phyloP scores from a whole-genome alignment of 1,140 invertebrate species.

The Penaeus japonicus region DNA sequence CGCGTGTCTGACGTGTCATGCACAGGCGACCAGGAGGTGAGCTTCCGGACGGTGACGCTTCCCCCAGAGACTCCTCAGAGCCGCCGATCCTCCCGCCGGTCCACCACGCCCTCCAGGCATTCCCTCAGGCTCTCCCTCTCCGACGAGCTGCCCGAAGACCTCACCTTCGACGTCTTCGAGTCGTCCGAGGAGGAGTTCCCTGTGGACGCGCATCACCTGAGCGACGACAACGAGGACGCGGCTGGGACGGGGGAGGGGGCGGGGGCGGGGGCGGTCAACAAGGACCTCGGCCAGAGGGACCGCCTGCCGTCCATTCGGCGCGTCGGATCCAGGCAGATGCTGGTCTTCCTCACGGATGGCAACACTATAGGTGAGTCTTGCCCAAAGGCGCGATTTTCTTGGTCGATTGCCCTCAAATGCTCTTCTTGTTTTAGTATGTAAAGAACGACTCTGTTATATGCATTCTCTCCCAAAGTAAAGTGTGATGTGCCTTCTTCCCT shows the following conservation, averaged over 20 bases:
- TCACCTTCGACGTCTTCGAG: conserved; percentile 53
- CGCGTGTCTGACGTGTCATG: too few relatives aligned
- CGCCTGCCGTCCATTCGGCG: conserved; percentile 52
- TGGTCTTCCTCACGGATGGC: conserved; percentile 59
- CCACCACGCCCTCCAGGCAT: conserved; percentile 28
- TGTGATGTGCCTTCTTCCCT: not conserved
- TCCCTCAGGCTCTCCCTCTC: conserved; percentile 52
- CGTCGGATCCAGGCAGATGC: conserved; percentile 57
- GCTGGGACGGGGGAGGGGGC: not conserved
- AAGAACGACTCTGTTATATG: not conserved
- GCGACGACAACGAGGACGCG: conserved; percentile 27
- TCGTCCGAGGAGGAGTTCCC: conserved; percentile 58
- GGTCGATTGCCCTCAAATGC: not conserved
- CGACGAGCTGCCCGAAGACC: conserved; percentile 55
- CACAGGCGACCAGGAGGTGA: conserved; percentile 58
- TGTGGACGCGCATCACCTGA: conserved; percentile 46
- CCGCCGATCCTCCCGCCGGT: conserved; percentile 14
- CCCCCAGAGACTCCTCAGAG: conserved; percentile 50
- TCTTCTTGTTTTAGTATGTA: not conserved
- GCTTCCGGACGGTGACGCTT: conserved; percentile 58
- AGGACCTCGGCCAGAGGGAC: not conserved
- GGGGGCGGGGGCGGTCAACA: not conserved
- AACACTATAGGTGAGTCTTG: conserved; percentile 46
- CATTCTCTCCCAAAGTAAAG: not conserved
- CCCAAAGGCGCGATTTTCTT: not conserved